These are phyloP conservation scores for Notiomystis cincta DNA, from an alignment of 2,113 vertebrate species.

Conservation along the genomic window DNA sequence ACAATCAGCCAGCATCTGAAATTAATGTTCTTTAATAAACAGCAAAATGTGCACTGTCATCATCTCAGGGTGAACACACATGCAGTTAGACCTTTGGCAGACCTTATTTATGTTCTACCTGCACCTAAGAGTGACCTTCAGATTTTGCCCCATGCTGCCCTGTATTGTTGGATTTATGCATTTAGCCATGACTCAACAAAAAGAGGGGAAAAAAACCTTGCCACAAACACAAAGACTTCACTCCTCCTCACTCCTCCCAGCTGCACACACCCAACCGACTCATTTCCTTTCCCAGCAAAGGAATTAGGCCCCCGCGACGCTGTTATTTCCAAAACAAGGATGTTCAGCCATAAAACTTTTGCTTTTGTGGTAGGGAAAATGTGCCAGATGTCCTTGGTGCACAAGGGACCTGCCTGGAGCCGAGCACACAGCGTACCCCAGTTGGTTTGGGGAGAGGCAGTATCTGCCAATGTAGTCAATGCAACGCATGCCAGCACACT, in stretches of 20 bases:
- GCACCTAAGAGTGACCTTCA: background rate
- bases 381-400: background rate
- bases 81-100: background rate
- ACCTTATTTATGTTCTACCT: background rate
- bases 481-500: background rate
- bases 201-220: background rate
- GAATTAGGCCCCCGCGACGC: background rate
- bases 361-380: background rate
- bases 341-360: background rate
- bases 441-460: background rate
- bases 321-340: slow-evolving; percentile 24
- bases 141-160: background rate
- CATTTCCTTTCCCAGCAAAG: slow-evolving; percentile 50
- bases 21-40: slow-evolving; percentile 2
- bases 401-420: background rate
- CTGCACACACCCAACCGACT: background rate
- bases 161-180: background rate
- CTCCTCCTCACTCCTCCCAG: slow-evolving; percentile 28
- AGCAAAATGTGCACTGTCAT: slow-evolving; percentile 31
- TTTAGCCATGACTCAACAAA: background rate
- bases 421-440: accelerated
- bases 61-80: background rate
- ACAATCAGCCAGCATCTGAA: background rate
- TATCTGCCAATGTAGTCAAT: background rate
- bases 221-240: background rate